phyloP scores from a whole-genome alignment of 2,113 vertebrate genomes.

The Boleophthalmus pectinirostris region DNA sequence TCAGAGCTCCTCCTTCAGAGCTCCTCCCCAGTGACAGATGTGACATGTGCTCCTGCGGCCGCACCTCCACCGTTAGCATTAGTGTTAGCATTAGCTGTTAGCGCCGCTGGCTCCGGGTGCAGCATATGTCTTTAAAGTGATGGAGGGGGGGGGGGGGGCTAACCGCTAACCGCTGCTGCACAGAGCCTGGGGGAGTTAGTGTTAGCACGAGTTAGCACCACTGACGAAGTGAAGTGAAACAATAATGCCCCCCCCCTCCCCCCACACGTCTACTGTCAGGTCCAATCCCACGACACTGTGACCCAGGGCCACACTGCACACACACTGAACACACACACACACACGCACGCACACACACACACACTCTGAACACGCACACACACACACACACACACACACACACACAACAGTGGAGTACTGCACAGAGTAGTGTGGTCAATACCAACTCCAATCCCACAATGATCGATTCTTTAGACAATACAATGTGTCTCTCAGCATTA shows the following conservation, averaged over 20 bases:
- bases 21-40: too few species aligned
- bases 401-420: too few species aligned
- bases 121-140: conserved; percentile 10
- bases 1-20: too few species aligned
- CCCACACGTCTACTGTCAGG: not conserved
- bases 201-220: not conserved
- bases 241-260: not conserved
- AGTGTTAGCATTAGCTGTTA: conserved; percentile 5
- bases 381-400: too few species aligned
- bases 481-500: too few species aligned
- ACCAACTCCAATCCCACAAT: too few species aligned
- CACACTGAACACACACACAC: too few species aligned
- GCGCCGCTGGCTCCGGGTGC: not conserved
- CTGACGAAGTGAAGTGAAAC: not conserved
- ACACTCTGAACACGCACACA: too few species aligned
- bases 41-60: not conserved
- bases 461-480: too few species aligned
- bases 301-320: not conserved
- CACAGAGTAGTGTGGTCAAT: too few species aligned
- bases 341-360: too few species aligned
- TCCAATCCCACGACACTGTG: not conserved
- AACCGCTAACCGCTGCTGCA: not conserved
- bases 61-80: not conserved
- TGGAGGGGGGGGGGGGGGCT: not conserved
- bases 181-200: not conserved